phyloP scores from a whole-genome alignment of 92 coral and sea anemone species.

The Porites evermanni region DNA sequence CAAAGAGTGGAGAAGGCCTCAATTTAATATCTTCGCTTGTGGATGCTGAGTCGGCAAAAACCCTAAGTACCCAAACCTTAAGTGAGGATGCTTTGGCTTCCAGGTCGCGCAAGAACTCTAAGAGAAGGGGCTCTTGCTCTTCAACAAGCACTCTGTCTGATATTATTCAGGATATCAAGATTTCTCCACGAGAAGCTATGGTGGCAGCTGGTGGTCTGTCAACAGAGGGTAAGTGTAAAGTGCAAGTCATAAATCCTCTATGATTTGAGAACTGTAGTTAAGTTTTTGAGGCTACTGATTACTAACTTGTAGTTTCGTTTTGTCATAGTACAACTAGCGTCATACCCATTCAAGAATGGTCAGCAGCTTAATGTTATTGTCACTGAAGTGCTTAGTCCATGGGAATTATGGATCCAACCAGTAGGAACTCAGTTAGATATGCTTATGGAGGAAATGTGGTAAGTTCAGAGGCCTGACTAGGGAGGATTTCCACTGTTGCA shows the following conservation, averaged over 20 bases:
- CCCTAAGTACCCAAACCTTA: not conserved
- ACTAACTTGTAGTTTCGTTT: not conserved
- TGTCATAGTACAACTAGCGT: conserved; percentile 53
- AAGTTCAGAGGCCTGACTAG: conserved; percentile 7
- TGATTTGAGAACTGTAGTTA: too few relatives aligned
- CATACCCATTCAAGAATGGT: conserved; percentile 81
- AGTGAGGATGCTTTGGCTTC: not conserved
- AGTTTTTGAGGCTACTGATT: not conserved
- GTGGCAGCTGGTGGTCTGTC: conserved; percentile 5
- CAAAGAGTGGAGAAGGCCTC: conserved; percentile 9
- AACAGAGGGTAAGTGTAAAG: conserved; percentile 20
- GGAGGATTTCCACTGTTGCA: not conserved
- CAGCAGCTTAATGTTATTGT: conserved; percentile 83
- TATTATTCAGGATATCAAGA: conserved; percentile 37
- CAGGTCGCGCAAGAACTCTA: not conserved
- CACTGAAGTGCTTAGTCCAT: conserved; percentile 92
- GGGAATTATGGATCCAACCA: conserved; percentile 96
- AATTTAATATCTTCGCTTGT: not conserved
- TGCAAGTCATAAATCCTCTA: not conserved
- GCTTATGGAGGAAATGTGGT: conserved; percentile 98
- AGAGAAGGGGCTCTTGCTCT: conserved; percentile 21
- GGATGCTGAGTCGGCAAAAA: not conserved
- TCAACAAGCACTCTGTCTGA: conserved; percentile 27
- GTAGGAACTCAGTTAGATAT: conserved; percentile 79
- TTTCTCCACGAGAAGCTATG: conserved; percentile 35